Evolutionary conservation across 2,113 vertebrate species (phyloP), one percentile per base, ranked within the genome.

Genomic region (Chroicocephalus ridibundus): DNA sequence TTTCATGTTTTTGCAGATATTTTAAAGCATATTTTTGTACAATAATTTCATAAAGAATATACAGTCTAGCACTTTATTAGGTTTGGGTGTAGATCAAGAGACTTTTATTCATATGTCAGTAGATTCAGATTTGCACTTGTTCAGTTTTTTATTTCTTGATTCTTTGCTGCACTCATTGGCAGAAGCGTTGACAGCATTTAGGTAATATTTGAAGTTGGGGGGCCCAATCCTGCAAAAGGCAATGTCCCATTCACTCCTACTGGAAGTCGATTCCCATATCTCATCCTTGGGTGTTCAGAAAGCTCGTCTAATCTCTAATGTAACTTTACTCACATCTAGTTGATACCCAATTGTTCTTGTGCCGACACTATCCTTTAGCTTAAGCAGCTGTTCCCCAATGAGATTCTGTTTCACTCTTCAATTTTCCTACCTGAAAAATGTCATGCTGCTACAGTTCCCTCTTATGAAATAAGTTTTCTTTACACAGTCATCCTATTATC

Each of bases 401-500:
- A 88, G 60, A 88, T 78, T 77, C 49, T 74, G 58, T 24, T 80
- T 71, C 47, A 38, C 68, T 78, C 77, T 91, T 86, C 70, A 51
- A 19, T 89, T 96, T 91, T 79, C 81, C 74, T 21, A 55, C 34
- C 65, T 26, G 38, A 87, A 93, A 94, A 82, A 78, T 11, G 11
- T 69, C 84, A 82, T 40, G 81, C 77, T 89, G 29, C 68, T 93
- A 62, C 60, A 83, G 62, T 74, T 93, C 40, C 60, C 54, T 46
- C 82, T 77, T 60, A 82, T 11, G 40, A 86, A 90, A 55, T 79
- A 94, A 65, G 62, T 89, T 94, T 83, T 70, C 81, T 83, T 88
- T 66, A 90, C 60, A 74, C 42, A 90, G 49, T 83, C 68, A 94
- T 81, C 75, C 71, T 86, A 86, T 81, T 95, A 95, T 58, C 60